A percentile compares a stretch with the other conserved stretches of the same genome.
These are phyloP conservation scores for Dioctria linearis DNA, from an alignment of 2,888 invertebrate species.

Conservation along the genomic window DNA sequence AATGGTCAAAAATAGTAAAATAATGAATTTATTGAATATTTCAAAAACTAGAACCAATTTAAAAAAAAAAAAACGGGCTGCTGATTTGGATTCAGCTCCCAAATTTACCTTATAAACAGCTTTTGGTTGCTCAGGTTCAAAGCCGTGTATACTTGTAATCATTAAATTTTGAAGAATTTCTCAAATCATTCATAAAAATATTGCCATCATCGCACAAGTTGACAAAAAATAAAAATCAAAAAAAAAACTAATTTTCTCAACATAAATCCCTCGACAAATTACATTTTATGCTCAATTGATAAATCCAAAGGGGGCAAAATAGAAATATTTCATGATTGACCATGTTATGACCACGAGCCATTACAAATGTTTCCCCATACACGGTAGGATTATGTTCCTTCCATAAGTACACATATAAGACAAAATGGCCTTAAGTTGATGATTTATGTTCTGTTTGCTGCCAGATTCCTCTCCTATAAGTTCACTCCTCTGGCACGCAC, in stretches of 20 bases:
- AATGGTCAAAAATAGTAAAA: too few relatives aligned
- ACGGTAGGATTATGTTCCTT: slow-evolving; percentile 27
- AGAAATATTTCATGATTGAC: slow-evolving; percentile 57
- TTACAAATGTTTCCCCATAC: slow-evolving; percentile 48
- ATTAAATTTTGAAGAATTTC: too few relatives aligned
- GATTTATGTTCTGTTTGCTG: slow-evolving; percentile 56
- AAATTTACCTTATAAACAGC: too few relatives aligned
- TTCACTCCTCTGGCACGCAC: slow-evolving; percentile 57
- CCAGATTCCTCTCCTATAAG: slow-evolving; percentile 35
- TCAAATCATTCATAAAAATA: too few relatives aligned
- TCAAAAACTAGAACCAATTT: too few relatives aligned
- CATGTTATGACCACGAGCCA: slow-evolving; percentile 58
- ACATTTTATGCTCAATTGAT: slow-evolving; percentile 53
- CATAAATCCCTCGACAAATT: slow-evolving; percentile 55
- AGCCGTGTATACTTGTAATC: too few relatives aligned
- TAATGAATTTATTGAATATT: too few relatives aligned
- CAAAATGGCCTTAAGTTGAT: slow-evolving; percentile 54
- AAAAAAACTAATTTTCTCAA: background rate
- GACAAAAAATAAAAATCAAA: too few relatives aligned
- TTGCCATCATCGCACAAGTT: too few relatives aligned
- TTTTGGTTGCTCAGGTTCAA: too few relatives aligned
- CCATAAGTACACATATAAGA: background rate
- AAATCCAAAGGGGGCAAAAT: slow-evolving; percentile 42
- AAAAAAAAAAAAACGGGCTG: too few relatives aligned
- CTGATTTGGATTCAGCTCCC: too few relatives aligned